Evolutionary conservation across 2,113 vertebrate genomes (phyloP), one percentile per base, ranked within the genome.

Genomic region (Candoia aspera): DNA sequence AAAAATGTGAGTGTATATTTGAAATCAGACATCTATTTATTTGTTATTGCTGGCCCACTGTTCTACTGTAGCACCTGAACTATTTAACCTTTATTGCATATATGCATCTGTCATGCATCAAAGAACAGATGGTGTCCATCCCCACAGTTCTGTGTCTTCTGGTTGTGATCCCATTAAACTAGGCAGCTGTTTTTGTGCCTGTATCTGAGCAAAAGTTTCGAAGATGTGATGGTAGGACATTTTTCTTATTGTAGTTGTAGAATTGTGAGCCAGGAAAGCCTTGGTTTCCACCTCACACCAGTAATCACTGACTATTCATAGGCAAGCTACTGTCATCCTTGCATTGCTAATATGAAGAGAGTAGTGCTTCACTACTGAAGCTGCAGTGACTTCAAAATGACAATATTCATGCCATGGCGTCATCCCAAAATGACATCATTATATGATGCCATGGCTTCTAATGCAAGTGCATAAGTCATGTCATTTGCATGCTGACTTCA

Each of bases 51-150:
- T 90, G 29, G 21, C 83, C 55, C 23, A 87, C 90, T 90, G 87
- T 49, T 90, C 91, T 91, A 54, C 91, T 95, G 1, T 62, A 93
- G 92, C 21, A 87, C n/a, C 84, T 89, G 86, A 91, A 58, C 49
- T 91, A 79, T 42, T 19, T 57, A 92, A 55, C 89, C 91, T 94
- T 92, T 23, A 46, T 90, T 95, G 86, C 59, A 73, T 68, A 37
- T 24, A 4, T 86, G 33, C 21, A 62, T 15, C 89, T 46, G 90
- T 91, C 84, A 13, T 85, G 85, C 21, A 57, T 87, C 23, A 87
- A 64, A 91, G 58, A 33, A 92, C 91, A 84, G 93, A 92, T 87
- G 90, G 73, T 1, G 33, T 88, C 83, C 9, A 8, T 33, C 91
- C 91, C 19, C 68, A 49, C 85, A 85, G 24, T 93, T 54, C 1